Base-by-base conservation (phyloP, 1,140 invertebrate species). In the Zaprionus lachaisei region DNA sequence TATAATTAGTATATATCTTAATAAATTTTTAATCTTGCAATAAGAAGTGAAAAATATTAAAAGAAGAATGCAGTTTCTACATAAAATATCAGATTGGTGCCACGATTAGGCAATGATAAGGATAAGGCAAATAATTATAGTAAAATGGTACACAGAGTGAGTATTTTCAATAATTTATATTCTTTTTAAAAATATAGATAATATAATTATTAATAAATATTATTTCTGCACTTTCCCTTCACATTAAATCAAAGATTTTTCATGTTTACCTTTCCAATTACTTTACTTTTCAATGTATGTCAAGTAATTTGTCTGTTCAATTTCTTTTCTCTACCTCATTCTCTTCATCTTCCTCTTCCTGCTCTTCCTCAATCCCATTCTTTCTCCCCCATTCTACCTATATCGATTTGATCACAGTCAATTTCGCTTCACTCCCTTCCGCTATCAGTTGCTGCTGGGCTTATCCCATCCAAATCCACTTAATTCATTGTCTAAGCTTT, bases 401-500 rank as follows among this genome's bases (percentile, higher is more conserved):
- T 51, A 51, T 51, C 20, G 47, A 51, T 51, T 24, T 51, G 47
- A 51, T 51, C 47, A 51, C 47, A 51, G 47, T 11, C 47, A 51
- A 51, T 51, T 24, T 41, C 55, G 51, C n/a, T 37, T 17, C n/a
- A 44, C 47, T 56, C 51, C 28, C 63, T 44, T 37, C 22, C 24
- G 12, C 5, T 56, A 26, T 56, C 26, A 28, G 65, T 47, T 56
- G 54, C 58, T 57, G 54, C 58, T 47, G 22, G 47, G 4, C 54
- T 57, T n/a, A 26, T 58, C 31, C 54, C 28, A 20, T 72, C 22
- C 34, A 28, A 72, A 71, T 72, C 34, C 73, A 77, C 78, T 84
- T 69, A 79, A 84, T 84, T 89, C 66, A 84, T 81, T 73, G 84
- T 54, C 72, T 72, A 55, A 87, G 72, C 84, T 60, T 58, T 65